These are phyloP conservation scores for Aplochiton taeniatus DNA, from an alignment of 2,797 vertebrate genomes.

Conservation along the genomic window DNA sequence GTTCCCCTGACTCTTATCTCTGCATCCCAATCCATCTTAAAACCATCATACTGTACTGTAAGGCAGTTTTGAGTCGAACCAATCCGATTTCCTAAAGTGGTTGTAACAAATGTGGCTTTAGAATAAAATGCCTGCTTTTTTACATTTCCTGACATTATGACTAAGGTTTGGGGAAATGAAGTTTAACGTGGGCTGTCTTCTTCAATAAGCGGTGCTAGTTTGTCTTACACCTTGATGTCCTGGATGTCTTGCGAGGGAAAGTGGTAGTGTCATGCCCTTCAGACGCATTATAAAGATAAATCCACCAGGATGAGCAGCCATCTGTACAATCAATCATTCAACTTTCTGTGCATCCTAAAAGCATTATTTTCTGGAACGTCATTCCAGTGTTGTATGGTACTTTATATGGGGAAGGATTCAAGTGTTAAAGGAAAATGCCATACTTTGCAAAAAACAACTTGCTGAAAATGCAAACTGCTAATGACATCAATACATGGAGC, in stretches of 20 bases:
- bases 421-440: background rate
- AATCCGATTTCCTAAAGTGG: conserved; percentile 48
- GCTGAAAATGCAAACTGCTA: too few relatives aligned
- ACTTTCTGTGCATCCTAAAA: conserved; percentile 1
- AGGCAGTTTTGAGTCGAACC: conserved; percentile 41
- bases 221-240: conserved; percentile 44
- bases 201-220: conserved; percentile 54
- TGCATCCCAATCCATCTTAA: conserved; percentile 25
- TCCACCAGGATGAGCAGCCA: conserved; percentile 47
- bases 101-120: conserved; percentile 37
- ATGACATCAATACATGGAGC: too few relatives aligned
- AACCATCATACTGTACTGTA: conserved; percentile 33
- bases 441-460: too few relatives aligned
- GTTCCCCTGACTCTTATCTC: background rate
- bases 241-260: conserved; percentile 34
- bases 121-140: conserved; percentile 5
- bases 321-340: conserved; percentile 37
- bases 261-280: conserved; percentile 40
- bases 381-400: background rate
- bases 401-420: background rate
- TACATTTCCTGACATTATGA: conserved; percentile 44
- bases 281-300: conserved; percentile 36
- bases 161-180: conserved; percentile 61
- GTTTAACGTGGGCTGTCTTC: conserved; percentile 59
- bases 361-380: background rate